A percentile compares a stretch with the other conserved stretches of the same genome.
Conservation (phyloP, 2,797 vertebrate species). For the Taeniopygia guttata region DNA sequence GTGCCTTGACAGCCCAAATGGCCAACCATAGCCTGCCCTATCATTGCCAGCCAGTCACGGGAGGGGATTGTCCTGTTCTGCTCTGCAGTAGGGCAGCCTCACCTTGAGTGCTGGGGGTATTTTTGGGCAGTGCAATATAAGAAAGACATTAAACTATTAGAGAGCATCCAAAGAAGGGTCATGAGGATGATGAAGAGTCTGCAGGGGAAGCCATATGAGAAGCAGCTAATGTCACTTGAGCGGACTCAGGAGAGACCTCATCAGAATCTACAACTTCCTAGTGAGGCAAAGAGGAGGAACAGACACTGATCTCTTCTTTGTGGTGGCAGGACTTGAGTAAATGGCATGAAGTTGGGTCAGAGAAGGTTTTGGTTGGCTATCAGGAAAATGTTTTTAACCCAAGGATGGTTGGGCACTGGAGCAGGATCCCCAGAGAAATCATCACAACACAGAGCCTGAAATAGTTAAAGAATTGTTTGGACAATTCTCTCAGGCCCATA, state of each 20-base stretch:
- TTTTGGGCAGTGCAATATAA: background rate
- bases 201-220: background rate
- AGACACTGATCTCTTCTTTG: background rate
- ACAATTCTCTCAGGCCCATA: background rate
- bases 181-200: background rate
- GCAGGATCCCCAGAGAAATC: background rate
- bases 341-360: background rate
- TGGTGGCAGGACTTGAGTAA: accelerated
- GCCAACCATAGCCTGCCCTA: background rate
- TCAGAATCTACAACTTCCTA: background rate
- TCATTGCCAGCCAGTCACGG: accelerated
- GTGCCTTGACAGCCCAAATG: background rate
- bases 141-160: background rate
- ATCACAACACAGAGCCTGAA: background rate
- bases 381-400: background rate
- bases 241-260: background rate
- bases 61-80: background rate
- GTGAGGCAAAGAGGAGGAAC: accelerated
- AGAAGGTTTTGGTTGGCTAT: background rate
- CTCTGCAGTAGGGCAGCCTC: background rate
- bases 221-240: background rate
- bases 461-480: background rate
- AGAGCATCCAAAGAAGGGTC: background rate
- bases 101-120: background rate
- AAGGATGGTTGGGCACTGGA: background rate